Conservation (phyloP, 2,113 vertebrate genomes). For the Oncorhynchus clarkii region DNA sequence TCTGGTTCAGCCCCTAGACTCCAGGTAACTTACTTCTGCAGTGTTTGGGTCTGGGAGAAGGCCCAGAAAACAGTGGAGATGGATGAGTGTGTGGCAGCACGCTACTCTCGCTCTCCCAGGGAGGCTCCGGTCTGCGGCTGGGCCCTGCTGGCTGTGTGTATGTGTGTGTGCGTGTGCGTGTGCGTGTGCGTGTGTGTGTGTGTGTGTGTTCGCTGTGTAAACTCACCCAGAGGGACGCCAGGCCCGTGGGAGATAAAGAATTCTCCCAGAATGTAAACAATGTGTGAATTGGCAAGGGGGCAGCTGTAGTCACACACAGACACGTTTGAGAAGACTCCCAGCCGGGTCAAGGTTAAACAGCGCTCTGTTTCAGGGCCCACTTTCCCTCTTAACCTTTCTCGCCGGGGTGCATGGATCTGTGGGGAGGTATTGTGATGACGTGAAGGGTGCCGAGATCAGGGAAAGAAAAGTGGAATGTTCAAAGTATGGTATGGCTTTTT, state of each 20-base stretch:
- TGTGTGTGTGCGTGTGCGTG: constrained; percentile 8
- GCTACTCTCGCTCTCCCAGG: constrained; percentile 56
- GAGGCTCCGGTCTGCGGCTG: constrained; percentile 39
- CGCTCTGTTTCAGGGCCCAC: constrained; percentile 61
- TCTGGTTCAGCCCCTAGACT: constrained; percentile 26
- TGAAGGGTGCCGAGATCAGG: constrained; percentile 26
- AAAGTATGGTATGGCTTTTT: too few species aligned
- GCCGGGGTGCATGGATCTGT: constrained; percentile 19
- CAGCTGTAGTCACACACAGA: constrained; percentile 69
- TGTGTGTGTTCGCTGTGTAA: constrained; percentile 63
- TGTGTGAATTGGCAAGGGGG: constrained; percentile 73
- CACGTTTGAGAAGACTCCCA: constrained; percentile 34
- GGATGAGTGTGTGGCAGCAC: constrained; percentile 72
- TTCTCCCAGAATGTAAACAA: constrained; percentile 79
- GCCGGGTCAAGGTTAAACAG: constrained; percentile 78
- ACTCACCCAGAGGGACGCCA: constrained; percentile 72
- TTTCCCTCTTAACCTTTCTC: constrained; percentile 72
- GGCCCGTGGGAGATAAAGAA: constrained; percentile 75
- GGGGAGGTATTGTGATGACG: constrained; percentile 46
- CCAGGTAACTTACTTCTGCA: constrained; percentile 56
- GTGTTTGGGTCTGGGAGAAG: constrained; percentile 54
- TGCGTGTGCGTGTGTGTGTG: constrained; percentile 2
- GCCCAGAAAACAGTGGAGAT: constrained; percentile 54
- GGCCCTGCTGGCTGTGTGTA: constrained; percentile 18
- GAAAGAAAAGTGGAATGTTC: constrained; percentile 32